Evolutionary conservation across 2,113 vertebrate genomes (phyloP), one percentile per base, ranked within the genome.

Genomic region (Elephas maximus): DNA sequence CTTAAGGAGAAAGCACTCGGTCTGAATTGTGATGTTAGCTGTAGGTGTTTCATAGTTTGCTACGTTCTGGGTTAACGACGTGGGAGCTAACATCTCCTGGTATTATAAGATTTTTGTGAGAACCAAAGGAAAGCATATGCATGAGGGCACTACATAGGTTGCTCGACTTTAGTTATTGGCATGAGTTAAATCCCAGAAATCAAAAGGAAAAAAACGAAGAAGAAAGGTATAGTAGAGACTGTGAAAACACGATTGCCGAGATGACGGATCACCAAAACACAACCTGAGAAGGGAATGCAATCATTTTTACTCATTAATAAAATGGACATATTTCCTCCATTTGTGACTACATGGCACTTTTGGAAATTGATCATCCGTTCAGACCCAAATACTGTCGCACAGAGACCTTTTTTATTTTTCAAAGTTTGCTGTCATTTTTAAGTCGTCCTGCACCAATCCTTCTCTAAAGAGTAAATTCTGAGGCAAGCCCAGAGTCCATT

Each of bases 221-320:
- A 44, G 44, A 37, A 86, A 37, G 41, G 18, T 3, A 73, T 4
- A 30, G 10, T n/a, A 28, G 4, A 44, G 30, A 37, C 86, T 24
- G 14, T 26, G 37, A 78, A 78, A 86, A 86, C 11, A 21, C 8
- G 1, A 9, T 26, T 53, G n/a, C 76, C 18, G 0, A 71, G 79
- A 63, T 48, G 80, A 78, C 1, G 4, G n/a, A 26, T 53, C 48
- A 45, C 48, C 51, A n/a, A 74, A 26, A 11, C 3, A 45, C 9
- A n/a, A 45, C 30, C 0, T 8, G 53, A 74, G 45, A n/a, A 18
- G 0, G 62, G 33, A 57, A 17, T 14, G 23, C 1, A 4, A 6
- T 45, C 44, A 17, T 17, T 60, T 65, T 89, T 10, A 44, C 41
- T 69, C 18, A 63, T 24, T 45, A 15, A 53, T 37, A 53, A 57